A percentile compares a stretch with the other conserved stretches of the same genome.
Evolutionary conservation across 2,797 vertebrate species (phyloP).

Genomic region (Trichosurus vulpecula): DNA sequence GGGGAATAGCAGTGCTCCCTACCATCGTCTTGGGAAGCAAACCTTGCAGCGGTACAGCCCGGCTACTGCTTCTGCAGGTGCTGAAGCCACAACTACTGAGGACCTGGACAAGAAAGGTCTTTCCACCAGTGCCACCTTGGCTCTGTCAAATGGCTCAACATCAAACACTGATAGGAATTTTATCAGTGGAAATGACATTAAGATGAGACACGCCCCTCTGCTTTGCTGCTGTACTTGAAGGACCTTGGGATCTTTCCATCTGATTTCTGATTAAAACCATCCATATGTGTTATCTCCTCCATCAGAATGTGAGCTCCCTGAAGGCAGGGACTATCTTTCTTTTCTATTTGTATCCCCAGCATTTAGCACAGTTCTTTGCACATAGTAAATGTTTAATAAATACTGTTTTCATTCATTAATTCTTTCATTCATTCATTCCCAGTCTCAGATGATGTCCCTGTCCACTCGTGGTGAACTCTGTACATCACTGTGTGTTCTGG

Average conservation of each 20-base stretch:
- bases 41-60: neutral
- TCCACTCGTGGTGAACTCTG: neutral
- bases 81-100: neutral
- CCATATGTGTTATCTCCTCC: neutral
- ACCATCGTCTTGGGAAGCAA: neutral
- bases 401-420: neutral
- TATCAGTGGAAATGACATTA: neutral
- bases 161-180: neutral
- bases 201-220: neutral
- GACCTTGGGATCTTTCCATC: neutral
- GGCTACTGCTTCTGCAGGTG: neutral
- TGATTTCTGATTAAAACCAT: neutral
- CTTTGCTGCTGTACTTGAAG: neutral
- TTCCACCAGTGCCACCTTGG: neutral
- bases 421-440: neutral
- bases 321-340: neutral
- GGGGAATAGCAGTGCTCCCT: neutral
- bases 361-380: neutral
- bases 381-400: neutral
- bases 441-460: neutral
- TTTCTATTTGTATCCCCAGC: neutral
- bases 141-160: neutral
- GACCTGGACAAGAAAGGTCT: neutral
- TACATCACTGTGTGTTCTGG: neutral
- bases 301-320: neutral